Evolutionary conservation across 2,797 vertebrate species (phyloP).

Genomic region (Girardinus metallicus): DNA sequence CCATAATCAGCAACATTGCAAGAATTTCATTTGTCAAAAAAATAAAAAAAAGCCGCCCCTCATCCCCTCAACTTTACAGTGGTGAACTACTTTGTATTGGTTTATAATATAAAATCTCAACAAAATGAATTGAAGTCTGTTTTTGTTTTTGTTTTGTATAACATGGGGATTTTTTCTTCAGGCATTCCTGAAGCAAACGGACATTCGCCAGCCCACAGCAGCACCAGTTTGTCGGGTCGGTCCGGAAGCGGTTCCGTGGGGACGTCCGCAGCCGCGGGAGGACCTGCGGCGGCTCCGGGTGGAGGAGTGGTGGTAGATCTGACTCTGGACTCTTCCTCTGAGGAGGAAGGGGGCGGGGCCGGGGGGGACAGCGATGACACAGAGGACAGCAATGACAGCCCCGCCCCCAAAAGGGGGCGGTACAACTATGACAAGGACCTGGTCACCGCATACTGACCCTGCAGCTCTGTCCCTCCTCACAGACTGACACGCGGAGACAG

Average conservation of each 20-base stretch:
- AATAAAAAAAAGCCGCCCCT: not conserved
- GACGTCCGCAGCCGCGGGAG: constrained; percentile 72
- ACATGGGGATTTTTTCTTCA: constrained; percentile 53
- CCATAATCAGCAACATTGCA: not conserved
- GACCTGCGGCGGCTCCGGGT: constrained; percentile 58
- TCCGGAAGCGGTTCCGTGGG: constrained; percentile 75
- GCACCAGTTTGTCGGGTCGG: constrained; percentile 83
- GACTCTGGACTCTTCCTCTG: constrained; percentile 96
- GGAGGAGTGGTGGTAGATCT: constrained; percentile 91
- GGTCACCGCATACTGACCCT: constrained; percentile 95
- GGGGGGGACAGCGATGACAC: constrained; percentile 95
- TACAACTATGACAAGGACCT: constrained; percentile 96
- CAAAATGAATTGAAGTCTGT: not conserved
- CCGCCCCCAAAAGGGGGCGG: constrained; percentile 90
- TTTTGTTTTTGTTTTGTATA: not conserved
- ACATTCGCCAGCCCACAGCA: constrained; percentile 86
- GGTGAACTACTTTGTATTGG: not conserved
- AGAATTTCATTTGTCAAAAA: not conserved
- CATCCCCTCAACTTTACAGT: not conserved
- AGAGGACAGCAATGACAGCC: constrained; percentile 90
- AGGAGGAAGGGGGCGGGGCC: constrained; percentile 88
- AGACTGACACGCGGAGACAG: constrained; percentile 70
- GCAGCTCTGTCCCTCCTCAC: constrained; percentile 64
- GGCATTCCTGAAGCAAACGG: constrained; percentile 90
- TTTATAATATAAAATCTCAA: not conserved